Conservation (phyloP, 2,797 vertebrate genomes). For the Melanotaenia trifasciata region DNA sequence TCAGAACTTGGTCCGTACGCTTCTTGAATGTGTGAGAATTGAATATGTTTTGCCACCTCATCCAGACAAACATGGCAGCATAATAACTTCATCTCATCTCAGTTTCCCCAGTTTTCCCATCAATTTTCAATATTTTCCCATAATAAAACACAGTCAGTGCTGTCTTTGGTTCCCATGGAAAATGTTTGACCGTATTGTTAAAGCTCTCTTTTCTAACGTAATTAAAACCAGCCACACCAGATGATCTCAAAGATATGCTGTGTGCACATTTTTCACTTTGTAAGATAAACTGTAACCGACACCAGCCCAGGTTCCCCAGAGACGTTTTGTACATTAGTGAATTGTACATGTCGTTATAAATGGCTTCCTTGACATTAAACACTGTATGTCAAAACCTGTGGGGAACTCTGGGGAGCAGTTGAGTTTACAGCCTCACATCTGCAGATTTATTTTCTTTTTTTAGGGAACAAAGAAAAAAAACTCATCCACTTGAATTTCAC, state of each 20-base stretch:
- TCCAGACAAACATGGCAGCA: no score
- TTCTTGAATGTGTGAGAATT: background rate
- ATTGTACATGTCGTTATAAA: conserved; percentile 27
- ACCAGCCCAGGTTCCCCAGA: conserved; percentile 32
- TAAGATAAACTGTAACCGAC: conserved; percentile 48
- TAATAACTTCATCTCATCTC: background rate
- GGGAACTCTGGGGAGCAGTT: conserved; percentile 6
- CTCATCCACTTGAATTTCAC: background rate
- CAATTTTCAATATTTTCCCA: background rate
- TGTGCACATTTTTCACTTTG: conserved; percentile 49
- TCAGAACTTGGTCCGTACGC: background rate
- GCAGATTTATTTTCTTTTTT: background rate
- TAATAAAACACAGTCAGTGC: background rate
- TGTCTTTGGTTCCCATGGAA: conserved; percentile 1
- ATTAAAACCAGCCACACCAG: conserved; percentile 50
- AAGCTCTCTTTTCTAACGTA: conserved; percentile 33
- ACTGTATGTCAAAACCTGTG: conserved; percentile 4
- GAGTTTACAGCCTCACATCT: background rate
- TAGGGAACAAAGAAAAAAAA: background rate
- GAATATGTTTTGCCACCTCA: no score
- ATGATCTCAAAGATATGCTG: conserved; percentile 30
- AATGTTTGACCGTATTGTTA: background rate
- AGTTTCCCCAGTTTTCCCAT: background rate
- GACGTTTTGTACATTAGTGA: conserved; percentile 12
- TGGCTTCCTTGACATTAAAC: conserved; percentile 45